Percentiles rank a stretch among this genome's conserved stretches.
phyloP scores from a whole-genome alignment of 1,140 invertebrate species.

The Periplaneta americana region DNA sequence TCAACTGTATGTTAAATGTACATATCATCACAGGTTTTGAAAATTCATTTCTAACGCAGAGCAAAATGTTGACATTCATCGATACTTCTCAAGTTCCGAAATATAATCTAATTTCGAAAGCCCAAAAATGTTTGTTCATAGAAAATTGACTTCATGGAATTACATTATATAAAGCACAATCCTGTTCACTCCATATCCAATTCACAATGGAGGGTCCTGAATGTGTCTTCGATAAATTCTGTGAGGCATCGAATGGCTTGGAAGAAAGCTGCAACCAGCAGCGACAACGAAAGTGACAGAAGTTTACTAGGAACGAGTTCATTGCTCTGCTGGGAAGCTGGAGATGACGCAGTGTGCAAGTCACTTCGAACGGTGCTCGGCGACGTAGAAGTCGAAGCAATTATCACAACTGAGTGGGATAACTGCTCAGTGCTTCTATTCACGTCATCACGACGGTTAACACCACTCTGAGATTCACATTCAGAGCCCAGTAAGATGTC shows the following conservation, averaged over 20 bases:
- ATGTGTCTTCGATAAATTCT: slow-evolving; percentile 38
- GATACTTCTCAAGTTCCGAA: background rate
- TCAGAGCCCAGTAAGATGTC: background rate
- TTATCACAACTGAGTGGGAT: slow-evolving; percentile 4
- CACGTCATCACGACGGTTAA: background rate
- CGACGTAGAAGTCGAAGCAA: background rate
- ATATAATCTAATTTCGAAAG: background rate
- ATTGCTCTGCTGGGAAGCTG: slow-evolving; percentile 23
- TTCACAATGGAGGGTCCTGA: slow-evolving; percentile 14
- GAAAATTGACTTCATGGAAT: background rate
- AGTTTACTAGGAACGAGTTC: slow-evolving; percentile 38
- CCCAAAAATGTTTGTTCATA: background rate
- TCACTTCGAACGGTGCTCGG: background rate
- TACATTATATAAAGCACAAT: background rate
- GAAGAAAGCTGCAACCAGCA: slow-evolving; percentile 39
- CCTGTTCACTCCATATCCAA: slow-evolving; percentile 5
- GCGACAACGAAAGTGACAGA: slow-evolving; percentile 39
- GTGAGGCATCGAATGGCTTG: slow-evolving; percentile 40
- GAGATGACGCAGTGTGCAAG: background rate
- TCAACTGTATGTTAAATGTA: too few relatives aligned
- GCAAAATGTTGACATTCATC: background rate
- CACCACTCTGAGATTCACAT: background rate
- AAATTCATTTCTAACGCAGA: background rate
- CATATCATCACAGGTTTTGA: background rate
- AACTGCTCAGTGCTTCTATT: background rate